These are phyloP conservation scores for Gastracanthus pulcherrimus DNA, from an alignment of 2,888 invertebrate genomes.

Conservation along the genomic window DNA sequence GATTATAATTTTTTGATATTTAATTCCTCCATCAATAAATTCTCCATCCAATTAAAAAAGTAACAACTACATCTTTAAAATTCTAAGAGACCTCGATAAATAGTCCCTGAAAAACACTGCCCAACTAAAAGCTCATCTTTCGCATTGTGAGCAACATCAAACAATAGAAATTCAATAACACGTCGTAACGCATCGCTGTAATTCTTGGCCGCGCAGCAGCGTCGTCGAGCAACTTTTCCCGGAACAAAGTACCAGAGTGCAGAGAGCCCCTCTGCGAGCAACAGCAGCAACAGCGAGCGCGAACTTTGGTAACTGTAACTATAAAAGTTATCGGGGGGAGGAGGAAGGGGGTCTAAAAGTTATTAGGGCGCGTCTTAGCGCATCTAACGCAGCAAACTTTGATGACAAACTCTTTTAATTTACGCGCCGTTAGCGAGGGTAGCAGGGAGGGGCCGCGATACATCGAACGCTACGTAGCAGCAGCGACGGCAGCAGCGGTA, in stretches of 20 bases:
- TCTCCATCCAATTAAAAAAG: too few relatives aligned
- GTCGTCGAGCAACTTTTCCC: slow-evolving; percentile 17
- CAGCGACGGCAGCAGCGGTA: not conserved
- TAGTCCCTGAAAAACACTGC: too few relatives aligned
- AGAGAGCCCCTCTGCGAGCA: slow-evolving; percentile 49
- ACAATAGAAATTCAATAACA: not conserved
- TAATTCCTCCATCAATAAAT: too few relatives aligned
- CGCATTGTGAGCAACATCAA: too few relatives aligned
- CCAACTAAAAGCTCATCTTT: too few relatives aligned
- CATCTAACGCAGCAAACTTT: slow-evolving; percentile 46
- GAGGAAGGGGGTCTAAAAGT: too few relatives aligned
- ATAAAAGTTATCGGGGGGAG: slow-evolving; percentile 57
- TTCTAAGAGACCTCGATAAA: too few relatives aligned
- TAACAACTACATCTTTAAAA: too few relatives aligned
- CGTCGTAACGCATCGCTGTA: not conserved
- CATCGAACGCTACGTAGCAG: not conserved
- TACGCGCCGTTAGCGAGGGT: slow-evolving; percentile 32
- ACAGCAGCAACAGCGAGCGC: slow-evolving; percentile 13
- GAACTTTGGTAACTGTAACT: slow-evolving; percentile 70
- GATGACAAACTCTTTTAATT: slow-evolving; percentile 43
- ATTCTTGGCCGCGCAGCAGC: not conserved
- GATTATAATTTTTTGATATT: too few relatives aligned
- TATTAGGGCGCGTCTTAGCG: slow-evolving; percentile 38
- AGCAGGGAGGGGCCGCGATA: not conserved
- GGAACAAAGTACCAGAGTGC: slow-evolving; percentile 57